A percentile compares a stretch with the other conserved stretches of the same genome.
These are phyloP conservation scores for Dryomyza anilis DNA, from an alignment of 2,888 invertebrate genomes.

Conservation along the genomic window DNA sequence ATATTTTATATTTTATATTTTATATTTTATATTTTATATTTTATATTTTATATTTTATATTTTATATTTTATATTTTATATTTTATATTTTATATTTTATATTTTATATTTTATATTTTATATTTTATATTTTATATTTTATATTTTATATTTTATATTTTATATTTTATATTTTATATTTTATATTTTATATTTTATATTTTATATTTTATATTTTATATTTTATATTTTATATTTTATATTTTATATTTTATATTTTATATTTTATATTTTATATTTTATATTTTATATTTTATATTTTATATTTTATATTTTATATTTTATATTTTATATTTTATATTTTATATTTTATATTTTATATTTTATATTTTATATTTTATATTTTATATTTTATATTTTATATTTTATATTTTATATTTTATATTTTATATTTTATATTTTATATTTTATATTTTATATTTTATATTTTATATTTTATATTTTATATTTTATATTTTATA, in stretches of 20 bases:
- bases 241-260: neutral
- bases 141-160: neutral
- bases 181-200: neutral
- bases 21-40: neutral
- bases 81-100: neutral
- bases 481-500: neutral
- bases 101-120: neutral
- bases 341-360: neutral
- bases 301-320: neutral
- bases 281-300: neutral
- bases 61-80: neutral
- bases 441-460: neutral
- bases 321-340: neutral
- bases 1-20: neutral
- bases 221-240: neutral
- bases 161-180: neutral
- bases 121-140: neutral
- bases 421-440: neutral
- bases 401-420: neutral
- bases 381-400: neutral
- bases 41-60: neutral
- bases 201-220: neutral
- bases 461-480: neutral
- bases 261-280: neutral
- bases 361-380: neutral